Percentiles rank a stretch among this genome's conserved stretches.
phyloP scores from a whole-genome alignment of 2,888 invertebrate species.

The Volucella zonaria region DNA sequence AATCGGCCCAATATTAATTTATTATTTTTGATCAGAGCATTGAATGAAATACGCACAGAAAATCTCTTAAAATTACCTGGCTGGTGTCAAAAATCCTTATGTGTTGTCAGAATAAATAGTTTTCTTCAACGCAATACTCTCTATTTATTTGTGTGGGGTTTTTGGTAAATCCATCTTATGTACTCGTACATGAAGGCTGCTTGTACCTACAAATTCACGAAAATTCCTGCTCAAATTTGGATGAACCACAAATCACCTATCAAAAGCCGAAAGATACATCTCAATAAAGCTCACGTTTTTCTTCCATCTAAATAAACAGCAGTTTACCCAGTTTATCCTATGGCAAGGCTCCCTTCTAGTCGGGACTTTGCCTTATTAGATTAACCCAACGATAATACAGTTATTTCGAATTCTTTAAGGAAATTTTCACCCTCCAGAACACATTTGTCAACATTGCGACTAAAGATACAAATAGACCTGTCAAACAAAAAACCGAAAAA shows the following conservation, averaged over 20 bases:
- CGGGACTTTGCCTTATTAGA: constrained; percentile 52
- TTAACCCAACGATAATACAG: constrained; percentile 72
- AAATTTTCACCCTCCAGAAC: constrained; percentile 59
- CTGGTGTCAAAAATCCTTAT: too few relatives aligned
- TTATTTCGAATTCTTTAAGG: constrained; percentile 70
- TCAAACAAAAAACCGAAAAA: constrained; percentile 49
- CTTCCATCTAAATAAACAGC: constrained; percentile 39
- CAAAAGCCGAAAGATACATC: constrained; percentile 43
- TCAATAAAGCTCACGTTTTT: constrained; percentile 52
- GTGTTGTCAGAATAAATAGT: too few relatives aligned
- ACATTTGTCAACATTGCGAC: constrained; percentile 73
- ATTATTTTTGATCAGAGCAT: too few relatives aligned
- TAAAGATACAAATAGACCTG: constrained; percentile 67
- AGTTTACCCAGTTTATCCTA: background rate
- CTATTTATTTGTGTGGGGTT: too few relatives aligned
- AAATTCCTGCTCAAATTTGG: too few relatives aligned
- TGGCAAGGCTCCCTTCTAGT: background rate
- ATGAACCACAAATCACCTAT: background rate
- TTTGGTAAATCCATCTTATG: too few relatives aligned
- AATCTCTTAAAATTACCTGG: too few relatives aligned
- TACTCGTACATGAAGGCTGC: too few relatives aligned
- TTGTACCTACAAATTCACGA: too few relatives aligned
- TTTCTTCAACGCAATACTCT: too few relatives aligned
- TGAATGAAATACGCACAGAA: too few relatives aligned
- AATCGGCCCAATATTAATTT: too few relatives aligned